phyloP scores from a whole-genome alignment of 2,797 vertebrate species.

The Siniperca obscura region DNA sequence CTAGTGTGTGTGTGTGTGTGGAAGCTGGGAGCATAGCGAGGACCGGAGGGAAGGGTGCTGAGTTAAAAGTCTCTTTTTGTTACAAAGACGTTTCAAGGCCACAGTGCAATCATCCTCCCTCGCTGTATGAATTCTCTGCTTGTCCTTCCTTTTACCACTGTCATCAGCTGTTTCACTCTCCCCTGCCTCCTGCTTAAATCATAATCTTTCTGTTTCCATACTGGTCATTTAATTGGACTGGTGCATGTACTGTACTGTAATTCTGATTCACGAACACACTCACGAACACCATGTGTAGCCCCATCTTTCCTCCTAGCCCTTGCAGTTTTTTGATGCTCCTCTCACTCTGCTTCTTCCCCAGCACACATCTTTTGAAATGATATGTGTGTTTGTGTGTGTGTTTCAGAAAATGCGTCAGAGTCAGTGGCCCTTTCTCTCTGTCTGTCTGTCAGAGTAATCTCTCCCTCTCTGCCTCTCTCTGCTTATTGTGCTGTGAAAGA shows the following conservation, averaged over 20 bases:
- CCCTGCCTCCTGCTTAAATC: conserved; percentile 3
- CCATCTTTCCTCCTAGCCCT: background rate
- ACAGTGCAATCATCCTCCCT: conserved; percentile 31
- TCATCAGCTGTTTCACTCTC: conserved; percentile 35
- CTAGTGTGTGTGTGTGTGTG: background rate
- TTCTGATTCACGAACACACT: background rate
- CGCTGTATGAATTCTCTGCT: conserved; percentile 21
- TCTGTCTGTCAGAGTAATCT: conserved; percentile 5
- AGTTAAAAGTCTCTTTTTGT: conserved; percentile 37
- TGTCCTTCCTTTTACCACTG: conserved; percentile 11
- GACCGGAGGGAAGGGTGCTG: background rate
- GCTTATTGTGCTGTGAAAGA: conserved; percentile 59
- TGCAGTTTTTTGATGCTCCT: background rate
- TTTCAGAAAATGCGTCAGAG: conserved; percentile 43
- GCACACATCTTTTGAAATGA: conserved; percentile 1
- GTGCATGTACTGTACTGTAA: background rate
- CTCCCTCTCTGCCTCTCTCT: conserved; percentile 15
- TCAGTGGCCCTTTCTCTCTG: conserved; percentile 11
- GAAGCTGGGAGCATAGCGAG: background rate
- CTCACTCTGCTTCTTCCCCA: background rate
- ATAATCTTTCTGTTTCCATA: conserved; percentile 14
- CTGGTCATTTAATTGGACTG: background rate
- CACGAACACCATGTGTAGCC: background rate
- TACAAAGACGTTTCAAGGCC: conserved; percentile 52
- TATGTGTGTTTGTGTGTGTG: conserved; percentile 7